Conservation (phyloP, 35 echinoderm and acorn worm species). For the Apostichopus japonicus region DNA sequence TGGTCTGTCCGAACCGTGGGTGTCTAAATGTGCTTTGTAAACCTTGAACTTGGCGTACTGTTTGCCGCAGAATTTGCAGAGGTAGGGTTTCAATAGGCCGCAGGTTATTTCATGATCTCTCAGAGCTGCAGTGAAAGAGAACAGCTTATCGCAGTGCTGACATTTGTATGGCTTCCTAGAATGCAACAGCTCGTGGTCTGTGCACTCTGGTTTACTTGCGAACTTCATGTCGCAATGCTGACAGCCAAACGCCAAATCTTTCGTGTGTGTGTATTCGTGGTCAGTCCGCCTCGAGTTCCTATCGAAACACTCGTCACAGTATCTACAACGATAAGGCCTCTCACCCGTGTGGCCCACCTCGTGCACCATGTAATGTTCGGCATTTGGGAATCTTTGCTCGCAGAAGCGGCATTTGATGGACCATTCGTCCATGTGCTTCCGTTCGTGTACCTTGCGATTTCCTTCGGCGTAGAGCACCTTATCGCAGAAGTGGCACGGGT, state of each 20-base stretch:
- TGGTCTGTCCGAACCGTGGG: constrained; percentile 1
- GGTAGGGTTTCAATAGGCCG: neutral
- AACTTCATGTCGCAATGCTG: constrained; percentile 59
- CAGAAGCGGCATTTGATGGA: constrained; percentile 73
- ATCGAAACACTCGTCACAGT: constrained; percentile 61
- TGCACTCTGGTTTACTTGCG: constrained; percentile 37
- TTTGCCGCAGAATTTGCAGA: constrained; percentile 14
- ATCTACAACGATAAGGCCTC: constrained; percentile 61
- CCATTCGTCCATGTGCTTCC: constrained; percentile 69
- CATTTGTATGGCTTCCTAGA: constrained; percentile 37
- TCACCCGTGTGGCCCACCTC: constrained; percentile 59
- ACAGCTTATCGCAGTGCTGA: neutral
- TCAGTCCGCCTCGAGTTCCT: neutral
- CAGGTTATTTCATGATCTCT: neutral
- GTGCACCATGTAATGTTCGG: constrained; percentile 64
- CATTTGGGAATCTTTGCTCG: constrained; percentile 57
- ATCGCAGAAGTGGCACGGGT: constrained; percentile 77
- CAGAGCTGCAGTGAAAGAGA: neutral
- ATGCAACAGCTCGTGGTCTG: constrained; percentile 66
- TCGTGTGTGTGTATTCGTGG: constrained; percentile 34
- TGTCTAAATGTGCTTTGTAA: constrained; percentile 12
- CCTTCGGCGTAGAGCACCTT: constrained; percentile 79
- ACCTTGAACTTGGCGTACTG: neutral
- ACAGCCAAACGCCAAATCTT: constrained; percentile 48
- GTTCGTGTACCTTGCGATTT: constrained; percentile 73